Base-by-base conservation (phyloP, 2,113 vertebrate species). In the Mohoua ochrocephala region DNA sequence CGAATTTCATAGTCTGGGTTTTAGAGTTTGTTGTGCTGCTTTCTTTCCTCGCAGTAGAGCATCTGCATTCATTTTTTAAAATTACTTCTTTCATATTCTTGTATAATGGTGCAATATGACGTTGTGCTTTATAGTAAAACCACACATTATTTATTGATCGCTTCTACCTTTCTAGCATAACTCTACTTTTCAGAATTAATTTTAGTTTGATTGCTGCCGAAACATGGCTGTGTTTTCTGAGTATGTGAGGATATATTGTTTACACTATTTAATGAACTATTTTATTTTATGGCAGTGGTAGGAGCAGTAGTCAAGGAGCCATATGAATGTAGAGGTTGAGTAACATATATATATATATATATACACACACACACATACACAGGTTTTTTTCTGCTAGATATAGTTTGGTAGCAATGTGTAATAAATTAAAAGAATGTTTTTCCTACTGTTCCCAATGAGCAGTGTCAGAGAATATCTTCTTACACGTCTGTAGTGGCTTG, bases 321-420 rank as follows among this genome's bases (percentile, higher is more conserved):
- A 8, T 70, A 7, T 19, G 18, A 59, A 52, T 24, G 15, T 19
- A 45, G 53, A 75, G 3, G 1, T 20, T 54, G 41, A 61, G 4
- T 89, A 65, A 52, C 3, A 35, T 4, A 11, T n/a, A 26, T 23
- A 31, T 5, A 7, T 31, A 26, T 5, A 26, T 9, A 14, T 6
- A 42, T 10, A 22, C 4, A 57, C 3, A 59, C 1, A 22, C 0
- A 35, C 0, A 50, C 5, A 45, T n/a, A n/a, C 1, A 47, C 2
- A 2, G 1, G 1, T 3, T 30, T 9, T 86, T 74, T 86, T 39
- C 44, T 79, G n/a, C n/a, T 77, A 42, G 19, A 20, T 81, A 76
- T 35, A 17, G 44, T 65, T 50, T 65, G 20, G 35, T 73, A 77
- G 30, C 4, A 75, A 27, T 8, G 10, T 47, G 13, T 41, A 82